Evolutionary conservation across 2,113 vertebrate genomes (phyloP).

Genomic region (Oryzias melastigma): DNA sequence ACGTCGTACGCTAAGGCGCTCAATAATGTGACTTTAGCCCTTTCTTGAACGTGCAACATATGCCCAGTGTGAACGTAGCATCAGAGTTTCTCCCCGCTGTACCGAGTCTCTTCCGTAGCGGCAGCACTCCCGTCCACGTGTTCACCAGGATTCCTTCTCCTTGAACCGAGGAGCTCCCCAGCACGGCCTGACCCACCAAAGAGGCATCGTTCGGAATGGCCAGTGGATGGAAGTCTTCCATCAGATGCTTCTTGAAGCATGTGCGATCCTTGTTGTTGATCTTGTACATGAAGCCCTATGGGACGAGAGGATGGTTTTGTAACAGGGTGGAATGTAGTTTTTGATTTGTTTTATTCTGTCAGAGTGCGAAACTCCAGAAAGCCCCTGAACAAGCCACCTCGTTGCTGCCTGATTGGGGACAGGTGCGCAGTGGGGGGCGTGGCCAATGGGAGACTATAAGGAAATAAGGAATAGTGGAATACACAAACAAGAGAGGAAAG

Average conservation of each 20-base stretch:
- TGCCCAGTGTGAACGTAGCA: too few relatives aligned
- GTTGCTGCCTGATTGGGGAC: too few relatives aligned
- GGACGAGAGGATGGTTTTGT: background rate
- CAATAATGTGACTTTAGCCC: too few relatives aligned
- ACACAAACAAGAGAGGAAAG: too few relatives aligned
- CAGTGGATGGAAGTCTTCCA: slow-evolving; percentile 55
- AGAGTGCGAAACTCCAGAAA: too few relatives aligned
- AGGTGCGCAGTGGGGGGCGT: too few relatives aligned
- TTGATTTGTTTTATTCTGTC: too few relatives aligned
- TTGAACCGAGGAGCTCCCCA: slow-evolving; percentile 62
- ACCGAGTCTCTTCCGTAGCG: slow-evolving; percentile 13
- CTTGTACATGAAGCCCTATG: slow-evolving; percentile 57
- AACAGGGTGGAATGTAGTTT: background rate
- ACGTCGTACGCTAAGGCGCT: too few relatives aligned
- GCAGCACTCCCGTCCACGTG: slow-evolving; percentile 56
- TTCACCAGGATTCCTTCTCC: slow-evolving; percentile 72
- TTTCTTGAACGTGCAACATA: too few relatives aligned
- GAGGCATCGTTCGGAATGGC: slow-evolving; percentile 47
- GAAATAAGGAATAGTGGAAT: too few relatives aligned
- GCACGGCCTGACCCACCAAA: slow-evolving; percentile 47
- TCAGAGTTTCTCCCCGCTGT: background rate
- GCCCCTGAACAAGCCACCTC: too few relatives aligned
- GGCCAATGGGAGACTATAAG: too few relatives aligned
- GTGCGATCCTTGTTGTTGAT: slow-evolving; percentile 44
- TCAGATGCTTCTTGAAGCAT: slow-evolving; percentile 56